These are phyloP conservation scores for Tachypleus tridentatus DNA, from an alignment of 1,140 invertebrate species.

Conservation along the genomic window DNA sequence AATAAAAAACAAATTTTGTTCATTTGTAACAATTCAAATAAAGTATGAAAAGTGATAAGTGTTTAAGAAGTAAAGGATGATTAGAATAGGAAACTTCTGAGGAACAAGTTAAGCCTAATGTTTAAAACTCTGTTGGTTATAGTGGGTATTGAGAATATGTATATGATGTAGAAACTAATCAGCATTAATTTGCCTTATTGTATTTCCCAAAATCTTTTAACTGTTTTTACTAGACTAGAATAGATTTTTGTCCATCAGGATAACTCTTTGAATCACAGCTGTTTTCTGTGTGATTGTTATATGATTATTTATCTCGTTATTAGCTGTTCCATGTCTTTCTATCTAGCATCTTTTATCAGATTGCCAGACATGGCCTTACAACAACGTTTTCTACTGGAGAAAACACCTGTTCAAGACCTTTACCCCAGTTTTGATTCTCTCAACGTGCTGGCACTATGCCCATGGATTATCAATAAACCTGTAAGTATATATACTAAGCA, in stretches of 20 bases:
- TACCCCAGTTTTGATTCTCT: constrained; percentile 77
- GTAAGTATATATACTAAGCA: constrained; percentile 33
- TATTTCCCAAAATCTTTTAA: too few relatives aligned
- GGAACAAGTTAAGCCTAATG: too few relatives aligned
- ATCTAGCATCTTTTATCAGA: constrained; percentile 30
- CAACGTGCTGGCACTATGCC: constrained; percentile 75
- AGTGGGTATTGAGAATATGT: too few relatives aligned
- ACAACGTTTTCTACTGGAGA: constrained; percentile 48
- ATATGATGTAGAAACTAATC: too few relatives aligned
- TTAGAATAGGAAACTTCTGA: too few relatives aligned
- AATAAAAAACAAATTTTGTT: too few relatives aligned
- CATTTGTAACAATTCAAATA: too few relatives aligned
- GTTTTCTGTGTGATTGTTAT: constrained; percentile 2
- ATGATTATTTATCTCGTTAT: too few relatives aligned
- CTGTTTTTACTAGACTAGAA: not conserved
- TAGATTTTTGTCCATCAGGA: not conserved
- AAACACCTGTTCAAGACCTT: constrained; percentile 45
- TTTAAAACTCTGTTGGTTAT: too few relatives aligned
- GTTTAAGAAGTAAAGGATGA: too few relatives aligned
- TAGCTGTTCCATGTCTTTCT: not conserved
- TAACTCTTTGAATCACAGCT: not conserved
- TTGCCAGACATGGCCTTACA: constrained; percentile 40
- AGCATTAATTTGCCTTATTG: too few relatives aligned
- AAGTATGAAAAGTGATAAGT: too few relatives aligned
- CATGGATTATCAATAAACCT: constrained; percentile 78